Conservation (phyloP, 1,140 invertebrate species). For the Sitodiplosis mosellana region DNA sequence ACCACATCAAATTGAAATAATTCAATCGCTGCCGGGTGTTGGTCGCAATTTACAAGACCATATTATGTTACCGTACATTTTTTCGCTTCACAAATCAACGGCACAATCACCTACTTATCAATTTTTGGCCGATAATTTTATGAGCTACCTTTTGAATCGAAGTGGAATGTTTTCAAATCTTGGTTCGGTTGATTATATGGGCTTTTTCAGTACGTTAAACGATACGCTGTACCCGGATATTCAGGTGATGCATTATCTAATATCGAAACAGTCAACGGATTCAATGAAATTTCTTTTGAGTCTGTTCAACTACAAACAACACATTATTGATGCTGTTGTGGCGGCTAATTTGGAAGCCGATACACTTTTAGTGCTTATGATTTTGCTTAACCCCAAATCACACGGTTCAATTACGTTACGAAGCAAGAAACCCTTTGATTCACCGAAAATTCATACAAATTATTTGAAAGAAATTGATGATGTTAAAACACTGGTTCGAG, state of each 20-base stretch:
- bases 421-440: slow-evolving; percentile 36
- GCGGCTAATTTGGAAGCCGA: background rate
- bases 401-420: slow-evolving; percentile 29
- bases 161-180: slow-evolving; percentile 58
- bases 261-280: background rate
- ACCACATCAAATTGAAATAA: slow-evolving; percentile 26
- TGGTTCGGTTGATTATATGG: slow-evolving; percentile 50
- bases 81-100: slow-evolving; percentile 21
- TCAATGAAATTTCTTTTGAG: background rate
- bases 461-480: slow-evolving; percentile 46
- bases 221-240: slow-evolving; percentile 72
- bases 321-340: slow-evolving; percentile 16
- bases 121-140: background rate
- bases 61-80: slow-evolving; percentile 23
- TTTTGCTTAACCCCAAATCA: slow-evolving; percentile 30
- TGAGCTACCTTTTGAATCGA: slow-evolving; percentile 36
- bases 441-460: slow-evolving; percentile 58
- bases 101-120: slow-evolving; percentile 16
- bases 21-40: slow-evolving; percentile 42
- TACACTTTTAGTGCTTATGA: slow-evolving; percentile 16
- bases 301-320: background rate
- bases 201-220: slow-evolving; percentile 42
- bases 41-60: slow-evolving; percentile 54
- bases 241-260: slow-evolving; percentile 48
- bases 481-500: slow-evolving; percentile 41